Evolutionary conservation across 2,113 vertebrate genomes (phyloP), one percentile per base, ranked within the genome.

Genomic region (Pomatorhinus ruficollis): DNA sequence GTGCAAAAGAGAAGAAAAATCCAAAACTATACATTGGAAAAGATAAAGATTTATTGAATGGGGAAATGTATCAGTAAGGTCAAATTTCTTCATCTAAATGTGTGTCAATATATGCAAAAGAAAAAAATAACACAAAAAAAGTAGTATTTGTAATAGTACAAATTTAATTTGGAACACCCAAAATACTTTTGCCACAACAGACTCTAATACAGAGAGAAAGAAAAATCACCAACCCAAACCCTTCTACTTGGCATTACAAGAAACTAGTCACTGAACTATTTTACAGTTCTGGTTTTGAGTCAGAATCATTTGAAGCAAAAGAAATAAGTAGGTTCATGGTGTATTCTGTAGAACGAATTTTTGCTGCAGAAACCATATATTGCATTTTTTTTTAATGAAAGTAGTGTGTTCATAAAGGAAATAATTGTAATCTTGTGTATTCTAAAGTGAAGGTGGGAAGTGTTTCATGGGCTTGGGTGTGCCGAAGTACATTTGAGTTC

Each of bases 331-430:
- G 45, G 69, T 92, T 95, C 76, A 75, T 50, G 72, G 40, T 94
- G 42, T 91, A 87, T 40, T 92, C 69, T 75, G 13, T 71, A 92
- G 84, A 90, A 89, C 52, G 71, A 87, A 15, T 90, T 95, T 95
- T 87, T 96, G 78, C 81, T 90, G 87, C 83, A 96, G 79, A 93
- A 94, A 94, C 35, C 61, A 89, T 83, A 65, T 78, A 76, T 53
- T 82, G 39, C 92, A 20, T 83, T 97, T 86, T 89, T 89, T 89
- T 63, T 11, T 40, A 57, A 75, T 75, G 85, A 87, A 60, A 66
- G n/a, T 96, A 91, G 95, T 66, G 68, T 95, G 88, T 94, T 97
- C 96, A 96, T 97, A 96, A 96, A 79, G 82, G 69, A 69, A 89
- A 83, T 81, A 90, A 95, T 82, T 90, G 95, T 93, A 92, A 82